Evolutionary conservation across 2,113 vertebrate species (phyloP), one percentile per base, ranked within the genome.

Genomic region (Ciconia stormi): DNA sequence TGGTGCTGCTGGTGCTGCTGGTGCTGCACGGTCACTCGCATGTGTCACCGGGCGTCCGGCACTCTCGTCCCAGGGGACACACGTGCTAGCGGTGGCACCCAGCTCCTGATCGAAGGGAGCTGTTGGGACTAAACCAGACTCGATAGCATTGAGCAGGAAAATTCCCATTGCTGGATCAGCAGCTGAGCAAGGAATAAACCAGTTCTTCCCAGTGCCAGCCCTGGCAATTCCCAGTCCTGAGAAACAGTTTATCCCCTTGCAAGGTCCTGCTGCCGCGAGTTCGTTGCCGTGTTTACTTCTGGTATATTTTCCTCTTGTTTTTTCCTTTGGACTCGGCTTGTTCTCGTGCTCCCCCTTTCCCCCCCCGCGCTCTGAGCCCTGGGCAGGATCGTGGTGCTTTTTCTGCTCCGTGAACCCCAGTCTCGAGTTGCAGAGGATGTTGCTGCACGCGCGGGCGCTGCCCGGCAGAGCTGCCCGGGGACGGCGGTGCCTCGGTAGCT

Each of bases 211-310:
- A 56, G 46, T 11, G 34, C 7, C 82, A n/a, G 42, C 26, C 56
- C 3, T 1, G 58, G 52, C 34, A 22, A 5, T 40, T 85, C 70
- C 79, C 74, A 65, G 61, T 13, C 11, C 38, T 6, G 20, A 53
- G 27, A 38, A 38, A 6, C 32, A 7, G 13, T 67, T 85, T 17
- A 5, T 22, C 78, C 56, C 46, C 18, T 11, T 1, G 5, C 42
- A 7, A 9, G 49, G 25, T 29, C 47, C 13, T 2, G 5, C 63
- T 0, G 2, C 73, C 0, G 4, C 1, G 2, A 8, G 16, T 3
- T 38, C 2, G 0, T 42, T 6, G 25, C 85, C 3, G 0, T 2
- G 6, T 17, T 38, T 13, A 0, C 27, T 61, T 19, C 21, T 15
- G 73, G 4, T 29, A 2, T 10, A 1, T 44, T 40, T 58, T 69